Evolutionary conservation across 2,113 vertebrate genomes (phyloP), one percentile per base, ranked within the genome.

Genomic region (Marmota monax): DNA sequence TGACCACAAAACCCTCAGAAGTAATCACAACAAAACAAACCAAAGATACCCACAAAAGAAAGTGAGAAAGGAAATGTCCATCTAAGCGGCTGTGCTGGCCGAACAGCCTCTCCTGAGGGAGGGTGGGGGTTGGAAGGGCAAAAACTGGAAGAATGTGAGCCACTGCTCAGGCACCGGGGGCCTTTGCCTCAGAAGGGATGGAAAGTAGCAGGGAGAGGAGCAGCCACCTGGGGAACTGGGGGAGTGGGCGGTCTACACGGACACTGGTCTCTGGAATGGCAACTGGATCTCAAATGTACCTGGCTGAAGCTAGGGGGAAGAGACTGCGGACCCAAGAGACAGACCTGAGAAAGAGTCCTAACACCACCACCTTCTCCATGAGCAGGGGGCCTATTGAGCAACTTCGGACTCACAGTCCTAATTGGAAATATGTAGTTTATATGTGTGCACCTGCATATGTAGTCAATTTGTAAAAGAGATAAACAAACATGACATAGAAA

Each of bases 181-280:
- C 5, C 73, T 14, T 18, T 3, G 25, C 9, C 65, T 92, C 12
- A 32, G 83, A 37, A 34, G 58, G 18, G 48, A 18, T 8, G 13
- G 22, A 27, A 34, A 37, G 8, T 4, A 1, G 0, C 45, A 45
- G 2, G 34, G 42, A 39, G 42, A 42, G 20, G 17, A 1, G 29
- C 1, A 23, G 1, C 2, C 10, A 78, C 1, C 7, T 1, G 9
- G 10, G 45, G 74, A 51, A 32, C 39, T 34, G 13, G 11, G 45
- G 11, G 27, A 3, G 7, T 14, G 45, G 11, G 27, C 2, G 11
- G 58, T 27, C 14, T 18, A 72, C 22, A 13, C 32, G 42, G 45
- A 9, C 29, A 4, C 0, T 56, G 56, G 27, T 29, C 34, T 25
- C 0, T 4, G 29, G 45, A 53, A 16, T 0, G 1, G 11, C 34